Base-by-base conservation (phyloP, 2,888 invertebrate species). In the Atherix ibis region DNA sequence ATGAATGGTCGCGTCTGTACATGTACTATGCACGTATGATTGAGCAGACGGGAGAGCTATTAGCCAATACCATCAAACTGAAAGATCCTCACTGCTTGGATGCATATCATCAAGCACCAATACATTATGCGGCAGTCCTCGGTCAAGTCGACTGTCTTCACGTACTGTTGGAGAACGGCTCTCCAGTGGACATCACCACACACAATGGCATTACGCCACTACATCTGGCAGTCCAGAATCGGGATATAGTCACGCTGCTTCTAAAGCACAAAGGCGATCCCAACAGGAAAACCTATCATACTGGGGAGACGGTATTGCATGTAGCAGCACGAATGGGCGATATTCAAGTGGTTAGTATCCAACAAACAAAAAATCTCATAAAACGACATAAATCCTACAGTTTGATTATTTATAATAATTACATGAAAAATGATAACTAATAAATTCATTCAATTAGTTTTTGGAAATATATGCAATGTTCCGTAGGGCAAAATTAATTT, bases 11-110 rank as follows among this genome's bases (percentile, higher is more conserved):
- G 2, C 46, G 50, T 31, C 54, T 68, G 44, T 73, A 64, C 49
- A 70, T 73, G 48, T 80, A 80, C 71, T 80, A 81, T 63, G 80
- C 80, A 13, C 70, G 71, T 44, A 77, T 79, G 46, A 62, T 81
- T 43, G 79, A 77, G 49, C 67, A 68, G 39, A 78, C 77, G 2
- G 71, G 70, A 3, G 64, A 67, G 39, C 62, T 65, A 2, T 56
- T 70, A 44, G 64, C 65, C 17, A 59, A 62, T 36, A 64, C 64
- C 12, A 57, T 64, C 31, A 53, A 46, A 33, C 41, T 40, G 2
- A 53, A 53, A 38, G 58, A 56, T 47, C 54, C 56, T 0, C 58
- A 60, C 38, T 45, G 51, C 0, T 45, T 48, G 3, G 59, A 58
- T 46, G 47, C 48, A n/a, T 49, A 51, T 31, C 37, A 51, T 43